Evolutionary conservation across 2,113 vertebrate species (phyloP).

Genomic region (Pollimyrus isidori): DNA sequence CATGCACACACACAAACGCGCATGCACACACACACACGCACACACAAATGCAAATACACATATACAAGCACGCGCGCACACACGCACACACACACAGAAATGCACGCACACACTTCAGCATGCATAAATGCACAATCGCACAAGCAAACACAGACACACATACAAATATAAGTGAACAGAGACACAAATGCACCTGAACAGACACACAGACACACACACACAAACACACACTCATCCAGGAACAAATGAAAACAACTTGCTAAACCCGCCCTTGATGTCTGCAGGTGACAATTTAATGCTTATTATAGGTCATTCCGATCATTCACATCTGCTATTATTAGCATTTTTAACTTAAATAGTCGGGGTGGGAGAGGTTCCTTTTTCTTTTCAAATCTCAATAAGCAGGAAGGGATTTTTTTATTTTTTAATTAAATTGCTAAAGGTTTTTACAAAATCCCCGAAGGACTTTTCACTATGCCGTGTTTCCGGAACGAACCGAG

Average conservation of each 20-base stretch:
- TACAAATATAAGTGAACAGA: neutral
- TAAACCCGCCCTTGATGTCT: neutral
- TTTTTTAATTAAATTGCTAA: neutral
- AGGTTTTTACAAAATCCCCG: neutral
- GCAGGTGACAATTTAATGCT: neutral
- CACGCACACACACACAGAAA: neutral
- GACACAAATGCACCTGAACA: neutral
- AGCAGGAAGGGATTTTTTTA: neutral
- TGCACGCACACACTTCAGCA: neutral
- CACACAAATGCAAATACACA: neutral
- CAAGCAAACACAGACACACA: neutral
- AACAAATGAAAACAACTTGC: neutral
- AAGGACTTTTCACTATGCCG: neutral
- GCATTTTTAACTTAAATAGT: neutral
- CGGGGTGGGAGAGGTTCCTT: neutral
- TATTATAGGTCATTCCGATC: neutral
- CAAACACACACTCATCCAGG: neutral
- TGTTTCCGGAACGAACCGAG: neutral
- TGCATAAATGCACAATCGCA: neutral
- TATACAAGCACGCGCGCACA: accelerated
- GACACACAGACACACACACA: no score
- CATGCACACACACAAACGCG: neutral
- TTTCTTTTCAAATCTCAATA: neutral
- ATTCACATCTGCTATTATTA: neutral
- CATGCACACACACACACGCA: neutral